Evolutionary conservation across 1,140 invertebrate species (phyloP), one percentile per base, ranked within the genome.

Genomic region (Drosophila nasuta): DNA sequence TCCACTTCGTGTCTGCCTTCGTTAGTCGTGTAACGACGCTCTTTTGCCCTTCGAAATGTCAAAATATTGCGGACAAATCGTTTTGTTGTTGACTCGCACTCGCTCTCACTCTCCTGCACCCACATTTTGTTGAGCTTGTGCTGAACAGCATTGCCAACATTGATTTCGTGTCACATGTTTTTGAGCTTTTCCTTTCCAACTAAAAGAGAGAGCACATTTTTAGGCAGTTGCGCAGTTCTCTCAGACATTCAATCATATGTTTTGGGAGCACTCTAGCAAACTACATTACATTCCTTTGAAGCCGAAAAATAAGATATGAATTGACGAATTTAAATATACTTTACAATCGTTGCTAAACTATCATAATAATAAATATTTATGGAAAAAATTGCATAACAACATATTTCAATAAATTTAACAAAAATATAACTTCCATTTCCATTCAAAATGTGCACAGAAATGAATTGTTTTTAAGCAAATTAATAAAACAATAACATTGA

Each of bases 21-120:
- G 35, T 38, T 11, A 10, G 45, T 17, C 13, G 1, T 43, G 38
- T 17, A 8, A 33, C 33, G 33, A 33, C 63, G 71, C 76, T 82
- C 77, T 82, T 82, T 89, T 87, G 85, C 85, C 83, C 83, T 87
- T 87, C 80, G 80, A 83, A 87, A 88, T 87, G 83, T 88, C 83
- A 88, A 88, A 88, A 89, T 88, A 83, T 81, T 88, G 80, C 85
- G 79, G 74, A 81, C 81, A 80, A 83, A 67, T 64, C 45, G 46
- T 56, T 56, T 48, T 54, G 30, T 70, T 64, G 28, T 70, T 64
- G 28, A 46, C 20, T 57, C 33, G 25, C 54, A 33, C 33, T 51
- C 54, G 15, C 38, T 43, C 38, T 58, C 25, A 20, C 52, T 6
- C 11, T 13, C 0, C 10, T 25, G 25, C 11, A 52, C 17, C 38